These are phyloP conservation scores for Corbicula japonica DNA, from an alignment of 2,888 invertebrate genomes.

Conservation along the genomic window DNA sequence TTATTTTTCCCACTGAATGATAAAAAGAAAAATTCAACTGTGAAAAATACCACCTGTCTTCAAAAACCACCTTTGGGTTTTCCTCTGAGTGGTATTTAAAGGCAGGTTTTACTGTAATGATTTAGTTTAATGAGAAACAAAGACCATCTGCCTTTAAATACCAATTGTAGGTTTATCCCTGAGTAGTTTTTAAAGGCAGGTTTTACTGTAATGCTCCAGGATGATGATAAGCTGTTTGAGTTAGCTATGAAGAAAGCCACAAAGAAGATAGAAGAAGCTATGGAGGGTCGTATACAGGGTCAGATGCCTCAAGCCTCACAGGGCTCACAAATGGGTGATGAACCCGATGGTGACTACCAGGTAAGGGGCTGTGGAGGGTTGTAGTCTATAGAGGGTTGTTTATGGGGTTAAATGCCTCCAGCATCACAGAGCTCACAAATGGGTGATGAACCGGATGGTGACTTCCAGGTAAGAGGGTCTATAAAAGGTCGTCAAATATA, in stretches of 20 bases:
- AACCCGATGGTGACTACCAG: slow-evolving; percentile 20
- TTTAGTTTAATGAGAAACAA: no score
- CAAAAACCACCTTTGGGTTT: no score
- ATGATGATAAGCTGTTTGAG: slow-evolving; percentile 78
- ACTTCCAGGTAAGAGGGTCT: slow-evolving; percentile 19
- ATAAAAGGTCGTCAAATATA: no score
- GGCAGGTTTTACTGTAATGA: not conserved
- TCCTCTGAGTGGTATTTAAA: not conserved
- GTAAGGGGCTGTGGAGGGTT: no score
- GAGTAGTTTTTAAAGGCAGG: not conserved
- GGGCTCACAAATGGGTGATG: not conserved
- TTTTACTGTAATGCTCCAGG: slow-evolving; percentile 63
- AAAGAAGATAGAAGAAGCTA: slow-evolving; percentile 22
- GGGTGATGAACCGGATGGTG: slow-evolving; percentile 17
- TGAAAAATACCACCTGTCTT: no score
- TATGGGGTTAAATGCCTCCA: slow-evolving; percentile 2
- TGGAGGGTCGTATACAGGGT: slow-evolving; percentile 18
- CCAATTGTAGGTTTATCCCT: no score
- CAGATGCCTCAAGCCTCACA: slow-evolving; percentile 5
- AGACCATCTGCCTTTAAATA: no score
- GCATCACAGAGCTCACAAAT: slow-evolving; percentile 3
- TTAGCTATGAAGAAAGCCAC: slow-evolving; percentile 64
- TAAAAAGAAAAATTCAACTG: no score
- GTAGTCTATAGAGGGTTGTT: slow-evolving; percentile 15
- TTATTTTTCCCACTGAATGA: no score